Percentiles rank a stretch among this genome's conserved stretches.
Evolutionary conservation across 2,888 invertebrate genomes (phyloP).

Genomic region (Hydrotaea diabolus): DNA sequence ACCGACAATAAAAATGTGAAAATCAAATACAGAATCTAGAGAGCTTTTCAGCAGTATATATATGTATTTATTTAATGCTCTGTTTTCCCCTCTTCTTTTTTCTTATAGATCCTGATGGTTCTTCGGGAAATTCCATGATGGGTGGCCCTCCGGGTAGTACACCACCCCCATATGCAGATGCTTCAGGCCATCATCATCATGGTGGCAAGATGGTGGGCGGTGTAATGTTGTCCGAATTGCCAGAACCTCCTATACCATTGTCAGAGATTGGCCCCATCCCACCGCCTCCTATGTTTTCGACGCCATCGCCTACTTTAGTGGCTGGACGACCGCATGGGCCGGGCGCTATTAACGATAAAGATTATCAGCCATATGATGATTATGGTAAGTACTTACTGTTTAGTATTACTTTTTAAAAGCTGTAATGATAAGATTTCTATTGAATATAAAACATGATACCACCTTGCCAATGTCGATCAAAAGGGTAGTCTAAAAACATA

Average conservation of each 20-base stretch:
- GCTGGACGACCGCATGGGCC: slow-evolving; percentile 82
- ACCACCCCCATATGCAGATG: slow-evolving; percentile 78
- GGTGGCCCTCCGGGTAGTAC: slow-evolving; percentile 79
- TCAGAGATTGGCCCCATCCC: slow-evolving; percentile 96
- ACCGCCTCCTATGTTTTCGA: slow-evolving; percentile 97
- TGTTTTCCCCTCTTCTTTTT: slow-evolving; percentile 9
- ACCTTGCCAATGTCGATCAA: too few relatives aligned
- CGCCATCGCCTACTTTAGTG: slow-evolving; percentile 88
- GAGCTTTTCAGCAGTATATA: background rate
- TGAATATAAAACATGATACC: too few relatives aligned
- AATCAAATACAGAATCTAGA: background rate
- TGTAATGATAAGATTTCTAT: too few relatives aligned
- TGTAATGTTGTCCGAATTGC: slow-evolving; percentile 91
- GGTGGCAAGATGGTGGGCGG: slow-evolving; percentile 80
- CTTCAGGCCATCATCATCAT: slow-evolving; percentile 73
- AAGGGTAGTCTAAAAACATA: too few relatives aligned
- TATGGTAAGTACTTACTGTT: slow-evolving; percentile 82
- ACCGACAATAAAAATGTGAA: background rate
- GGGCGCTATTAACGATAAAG: slow-evolving; percentile 80
- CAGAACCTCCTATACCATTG: slow-evolving; percentile 94
- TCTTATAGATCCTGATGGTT: slow-evolving; percentile 83
- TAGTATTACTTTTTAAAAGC: background rate
- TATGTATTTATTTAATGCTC: too few relatives aligned
- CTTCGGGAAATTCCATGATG: slow-evolving; percentile 73
- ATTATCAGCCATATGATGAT: slow-evolving; percentile 84